phyloP scores from a whole-genome alignment of 1,140 invertebrate species.

The Stegodyphus dumicola region DNA sequence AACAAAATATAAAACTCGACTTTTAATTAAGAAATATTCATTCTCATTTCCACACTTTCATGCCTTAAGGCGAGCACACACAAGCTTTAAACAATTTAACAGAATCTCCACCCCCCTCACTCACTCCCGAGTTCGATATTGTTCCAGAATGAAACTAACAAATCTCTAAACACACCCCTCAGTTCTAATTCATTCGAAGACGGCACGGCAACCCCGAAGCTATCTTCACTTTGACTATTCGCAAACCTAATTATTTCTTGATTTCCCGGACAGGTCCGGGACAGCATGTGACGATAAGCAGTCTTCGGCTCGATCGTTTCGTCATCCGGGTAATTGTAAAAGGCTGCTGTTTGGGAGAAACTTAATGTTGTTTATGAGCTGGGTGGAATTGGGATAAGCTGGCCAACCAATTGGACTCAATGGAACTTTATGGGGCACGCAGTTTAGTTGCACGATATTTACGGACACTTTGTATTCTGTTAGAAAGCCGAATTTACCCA shows the following conservation, averaged over 20 bases:
- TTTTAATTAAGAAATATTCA: no score
- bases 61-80: no score
- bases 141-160: conserved; percentile 41
- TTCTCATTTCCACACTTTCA: no score
- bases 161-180: conserved; percentile 21
- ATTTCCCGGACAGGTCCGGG: conserved; percentile 33
- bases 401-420: neutral
- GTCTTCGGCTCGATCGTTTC: conserved; percentile 2
- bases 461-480: neutral
- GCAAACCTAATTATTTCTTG: conserved; percentile 50
- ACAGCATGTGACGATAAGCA: conserved; percentile 35
- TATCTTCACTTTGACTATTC: conserved; percentile 1
- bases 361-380: conserved; percentile 40
- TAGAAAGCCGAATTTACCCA: neutral
- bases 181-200: conserved; percentile 33
- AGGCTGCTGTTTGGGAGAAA: neutral
- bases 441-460: no score
- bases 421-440: conserved; percentile 12
- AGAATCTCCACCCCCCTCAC: neutral
- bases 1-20: conserved; percentile 19
- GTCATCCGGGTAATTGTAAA: conserved; percentile 12
- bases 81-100: no score
- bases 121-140: neutral
- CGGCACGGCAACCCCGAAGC: neutral
- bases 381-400: conserved; percentile 27